Base-by-base conservation (phyloP, 2,888 invertebrate genomes). In the Xestia ashworthii region DNA sequence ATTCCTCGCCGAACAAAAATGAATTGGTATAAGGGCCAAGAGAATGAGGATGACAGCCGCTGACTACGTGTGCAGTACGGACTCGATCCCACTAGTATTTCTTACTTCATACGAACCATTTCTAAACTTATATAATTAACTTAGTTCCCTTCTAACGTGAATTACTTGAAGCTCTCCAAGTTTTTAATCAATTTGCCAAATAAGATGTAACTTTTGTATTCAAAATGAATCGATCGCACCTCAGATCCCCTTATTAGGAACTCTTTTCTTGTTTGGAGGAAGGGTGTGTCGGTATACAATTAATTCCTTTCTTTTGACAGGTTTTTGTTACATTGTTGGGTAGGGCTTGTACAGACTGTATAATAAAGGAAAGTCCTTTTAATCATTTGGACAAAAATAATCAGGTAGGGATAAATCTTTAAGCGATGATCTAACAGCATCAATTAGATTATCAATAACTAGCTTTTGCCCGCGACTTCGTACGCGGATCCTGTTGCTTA, bases 131-230 rank as follows among this genome's bases (percentile, higher is more conserved):
- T 71, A 50, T 75, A 73, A 80, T 84, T 74, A 62, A 82, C 68
- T 82, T 74, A 85, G 71, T 75, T 62, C 62, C 25, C 66, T 67
- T 71, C 55, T 48, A 53, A 62, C 12, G 71, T 32, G 62, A 74
- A 73, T 53, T 53, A 22, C 69, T 58, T 55, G 67, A 72, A 70
- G 70, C n/a, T n/a, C n/a, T n/a, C n/a, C n/a, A n/a, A 68, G 75
- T 74, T 77, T 83, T 84, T 78, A 85, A 76, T 83, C 79, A 84
- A 78, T 86, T 82, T 80, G 67, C 60, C 22, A 44, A 83, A 75
- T 75, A 67, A 70, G 58, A 71, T 32, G 67, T 80, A 62, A 75
- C 50, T 44, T 67, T 71, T 71, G 74, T 66, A 78, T 81, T 77
- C 66, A 76, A 71, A 85, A 84, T 74, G 60, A n/a, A 74, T 76